Conservation (phyloP, 1,140 invertebrate genomes). For the Drosophila ercepeae region DNA sequence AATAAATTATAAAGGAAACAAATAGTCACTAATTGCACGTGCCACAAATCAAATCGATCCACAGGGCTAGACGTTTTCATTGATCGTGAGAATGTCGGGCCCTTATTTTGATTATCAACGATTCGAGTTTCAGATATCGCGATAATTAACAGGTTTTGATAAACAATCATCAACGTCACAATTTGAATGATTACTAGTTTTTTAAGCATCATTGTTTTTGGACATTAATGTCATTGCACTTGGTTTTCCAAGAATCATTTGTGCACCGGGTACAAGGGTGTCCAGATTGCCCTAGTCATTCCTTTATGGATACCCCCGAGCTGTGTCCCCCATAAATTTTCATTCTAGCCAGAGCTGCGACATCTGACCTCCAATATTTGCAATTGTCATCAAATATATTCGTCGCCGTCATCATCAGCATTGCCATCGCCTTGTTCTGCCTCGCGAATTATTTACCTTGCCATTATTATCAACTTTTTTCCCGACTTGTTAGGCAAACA, state of each 20-base stretch:
- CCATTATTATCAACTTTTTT: constrained; percentile 67
- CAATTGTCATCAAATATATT: constrained; percentile 52
- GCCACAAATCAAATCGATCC: constrained; percentile 20
- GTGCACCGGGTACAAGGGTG: constrained; percentile 53
- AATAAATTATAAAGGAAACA: constrained; percentile 32
- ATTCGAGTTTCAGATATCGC: constrained; percentile 10
- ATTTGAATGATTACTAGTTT: constrained; percentile 18
- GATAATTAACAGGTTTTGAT: constrained; percentile 23
- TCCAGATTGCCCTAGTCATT: constrained; percentile 60
- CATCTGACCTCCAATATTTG: constrained; percentile 74
- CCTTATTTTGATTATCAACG: constrained; percentile 28
- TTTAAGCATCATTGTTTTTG: constrained; percentile 6
- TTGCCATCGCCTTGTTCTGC: constrained; percentile 46
- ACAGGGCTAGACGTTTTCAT: not conserved
- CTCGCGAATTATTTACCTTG: constrained; percentile 53
- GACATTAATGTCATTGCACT: constrained; percentile 36
- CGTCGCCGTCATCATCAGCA: constrained; percentile 4
- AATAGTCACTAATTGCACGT: constrained; percentile 40
- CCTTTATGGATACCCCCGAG: constrained; percentile 10
- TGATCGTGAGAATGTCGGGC: constrained; percentile 18
- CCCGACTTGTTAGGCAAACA: constrained; percentile 62
- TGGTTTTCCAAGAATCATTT: constrained; percentile 57
- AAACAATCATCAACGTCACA: constrained; percentile 9
- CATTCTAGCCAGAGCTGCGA: constrained; percentile 16
- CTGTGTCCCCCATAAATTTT: constrained; percentile 21